Evolutionary conservation across 1,140 invertebrate species (phyloP).

Genomic region (Orchesella cincta): DNA sequence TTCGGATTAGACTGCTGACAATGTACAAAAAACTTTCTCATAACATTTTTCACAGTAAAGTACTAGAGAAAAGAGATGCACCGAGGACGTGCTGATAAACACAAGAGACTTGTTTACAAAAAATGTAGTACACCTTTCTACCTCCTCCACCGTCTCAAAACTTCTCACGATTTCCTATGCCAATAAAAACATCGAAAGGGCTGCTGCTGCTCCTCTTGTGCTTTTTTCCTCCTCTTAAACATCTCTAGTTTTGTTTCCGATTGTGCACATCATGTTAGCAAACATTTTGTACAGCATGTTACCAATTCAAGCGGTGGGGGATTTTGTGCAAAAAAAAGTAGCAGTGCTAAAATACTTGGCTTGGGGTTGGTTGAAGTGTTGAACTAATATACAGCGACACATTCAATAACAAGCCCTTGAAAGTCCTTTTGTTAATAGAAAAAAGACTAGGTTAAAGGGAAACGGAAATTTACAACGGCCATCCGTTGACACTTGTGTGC

Average conservation of each 20-base stretch:
- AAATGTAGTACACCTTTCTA: constrained; percentile 5
- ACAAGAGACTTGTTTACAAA: neutral
- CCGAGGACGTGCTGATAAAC: neutral
- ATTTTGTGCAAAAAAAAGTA: neutral
- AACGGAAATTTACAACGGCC: constrained; percentile 17
- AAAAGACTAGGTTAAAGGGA: constrained; percentile 25
- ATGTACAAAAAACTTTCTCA: neutral
- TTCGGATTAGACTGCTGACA: neutral
- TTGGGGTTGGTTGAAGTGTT: no score
- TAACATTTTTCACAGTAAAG: neutral
- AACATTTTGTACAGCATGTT: no score
- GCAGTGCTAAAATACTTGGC: no score
- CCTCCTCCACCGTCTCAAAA: neutral
- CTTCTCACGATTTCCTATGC: constrained; percentile 1
- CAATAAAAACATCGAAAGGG: neutral
- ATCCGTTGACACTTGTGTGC: constrained; percentile 5
- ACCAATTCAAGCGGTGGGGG: neutral
- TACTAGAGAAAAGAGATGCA: neutral
- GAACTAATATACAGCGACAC: neutral
- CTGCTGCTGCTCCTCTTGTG: no score
- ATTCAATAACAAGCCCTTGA: neutral
- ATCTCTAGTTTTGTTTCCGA: neutral
- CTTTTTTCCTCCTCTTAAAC: neutral
- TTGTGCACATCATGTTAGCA: neutral
- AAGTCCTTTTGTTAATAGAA: constrained; percentile 1